Base-by-base conservation (phyloP, 2,113 vertebrate genomes). In the Rhea americana region DNA sequence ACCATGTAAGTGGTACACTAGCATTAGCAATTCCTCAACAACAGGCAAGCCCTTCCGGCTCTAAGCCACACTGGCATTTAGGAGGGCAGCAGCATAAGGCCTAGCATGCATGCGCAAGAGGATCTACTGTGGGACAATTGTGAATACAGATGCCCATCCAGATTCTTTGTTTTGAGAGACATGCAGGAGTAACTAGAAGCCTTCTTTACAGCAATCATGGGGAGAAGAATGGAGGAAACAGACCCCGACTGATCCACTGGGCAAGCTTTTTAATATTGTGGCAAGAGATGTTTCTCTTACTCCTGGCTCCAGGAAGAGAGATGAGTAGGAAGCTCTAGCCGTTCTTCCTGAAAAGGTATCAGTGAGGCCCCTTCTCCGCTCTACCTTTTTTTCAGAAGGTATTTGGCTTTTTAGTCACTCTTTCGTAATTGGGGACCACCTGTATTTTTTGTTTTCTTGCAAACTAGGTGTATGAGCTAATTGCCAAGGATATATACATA, bases 221-320 rank as follows among this genome's bases (percentile, higher is more conserved):
- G 63, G 39, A 82, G 37, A n/a, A 53, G 37, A 82, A 83, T 20
- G 61, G 71, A 90, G 85, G 26, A 39, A 93, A 84, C 66, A 73
- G 37, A 53, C 37, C 85, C 53, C n/a, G 41, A 61, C 4, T 0
- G n/a, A 88, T 72, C 75, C 24, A 26, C 66, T 58, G 62, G 51
- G 39, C 28, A 67, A 71, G 30, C 48, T 65, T 73, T 58, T 80
- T 45, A 92, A 35, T 50, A 12, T 26, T 73, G 43, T 84, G 76
- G 82, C 28, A 50, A 21, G 35, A 71, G 22, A 26, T 24, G 17
- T 35, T 91, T 86, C 76, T 95, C 39, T 76, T 39, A n/a, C 22
- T 93, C 30, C 61, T 93, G 80, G 66, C 47, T 85, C 58, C 50
- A 66, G 62, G 45, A 81, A 82, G n/a, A 75, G 83, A 72, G 68